Conservation (phyloP, 2,797 vertebrate species). For the Urocyon cinereoargenteus region DNA sequence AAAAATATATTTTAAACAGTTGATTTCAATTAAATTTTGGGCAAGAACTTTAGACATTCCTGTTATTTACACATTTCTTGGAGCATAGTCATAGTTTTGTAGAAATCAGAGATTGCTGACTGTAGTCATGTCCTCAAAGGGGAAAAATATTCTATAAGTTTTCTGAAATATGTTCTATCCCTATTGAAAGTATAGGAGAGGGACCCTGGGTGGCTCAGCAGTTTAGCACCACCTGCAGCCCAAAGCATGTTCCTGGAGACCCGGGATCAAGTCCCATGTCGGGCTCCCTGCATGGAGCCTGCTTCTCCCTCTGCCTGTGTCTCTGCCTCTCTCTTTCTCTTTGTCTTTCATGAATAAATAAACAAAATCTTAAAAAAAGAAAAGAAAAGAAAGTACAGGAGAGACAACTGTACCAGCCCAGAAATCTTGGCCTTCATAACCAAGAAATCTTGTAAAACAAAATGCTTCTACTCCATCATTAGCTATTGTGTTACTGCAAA, state of each 20-base stretch:
- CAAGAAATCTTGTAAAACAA: background rate
- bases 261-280: no score
- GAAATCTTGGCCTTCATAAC: background rate
- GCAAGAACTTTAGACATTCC: constrained; percentile 9
- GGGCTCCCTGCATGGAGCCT: no score
- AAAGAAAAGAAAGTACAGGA: background rate
- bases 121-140: background rate
- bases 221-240: no score
- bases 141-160: background rate
- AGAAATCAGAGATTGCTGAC: background rate
- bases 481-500: background rate
- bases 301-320: no score
- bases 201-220: no score
- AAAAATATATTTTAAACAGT: background rate
- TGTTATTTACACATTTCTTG: background rate
- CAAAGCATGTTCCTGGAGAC: no score
- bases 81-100: background rate
- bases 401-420: background rate
- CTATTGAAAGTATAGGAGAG: background rate
- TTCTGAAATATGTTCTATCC: background rate
- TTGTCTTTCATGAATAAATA: no score
- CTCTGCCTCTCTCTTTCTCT: no score
- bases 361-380: no score
- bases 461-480: background rate
- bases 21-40: background rate